Base-by-base conservation (phyloP, 2,113 vertebrate genomes). In the Dicrurus megarhynchus region DNA sequence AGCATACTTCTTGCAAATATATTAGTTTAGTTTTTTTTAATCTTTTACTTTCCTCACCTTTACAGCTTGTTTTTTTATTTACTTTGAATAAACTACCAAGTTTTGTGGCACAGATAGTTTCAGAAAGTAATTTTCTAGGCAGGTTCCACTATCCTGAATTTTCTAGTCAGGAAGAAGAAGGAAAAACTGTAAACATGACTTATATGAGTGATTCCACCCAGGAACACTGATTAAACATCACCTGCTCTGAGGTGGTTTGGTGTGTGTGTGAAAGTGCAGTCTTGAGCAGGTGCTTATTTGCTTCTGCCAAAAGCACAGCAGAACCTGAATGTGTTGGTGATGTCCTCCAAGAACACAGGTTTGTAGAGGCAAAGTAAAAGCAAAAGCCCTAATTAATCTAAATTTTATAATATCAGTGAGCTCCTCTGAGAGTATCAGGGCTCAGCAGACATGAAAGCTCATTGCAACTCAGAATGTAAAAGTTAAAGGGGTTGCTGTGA, bases 401-500 rank as follows among this genome's bases (percentile, higher is more conserved):
- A 95, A 92, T 80, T 69, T 86, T 96, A 78, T 87, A 92, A 61
- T 94, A 89, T 63, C 59, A 68, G 47, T 83, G 87, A 80, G 30
- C 39, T 90, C 90, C 86, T 92, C 41, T 42, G 87, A 93, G 91
- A 80, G 35, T 32, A 56, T 67, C 73, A 39, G 17, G 60, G 71
- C 87, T 95, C 91, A 82, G 76, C 35, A 89, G 69, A 92, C 1
- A 1, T 14, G 16, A 93, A 84, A 86, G 46, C 78, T 93, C 68
- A 84, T 56, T 87, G 75, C 71, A 86, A 49, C 89, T 75, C 92
- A 42, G 37, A 70, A 82, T 23, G 44, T 67, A 69, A 26, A 92
- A 95, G 41, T 74, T 75, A 67, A 85, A 90, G 80, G 30, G n/a
- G 33, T 42, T 89, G 73, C 65, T 79, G 46, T n/a, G 47, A 84